Base-by-base conservation (phyloP, 2,113 vertebrate species). In the Camelus bactrianus region DNA sequence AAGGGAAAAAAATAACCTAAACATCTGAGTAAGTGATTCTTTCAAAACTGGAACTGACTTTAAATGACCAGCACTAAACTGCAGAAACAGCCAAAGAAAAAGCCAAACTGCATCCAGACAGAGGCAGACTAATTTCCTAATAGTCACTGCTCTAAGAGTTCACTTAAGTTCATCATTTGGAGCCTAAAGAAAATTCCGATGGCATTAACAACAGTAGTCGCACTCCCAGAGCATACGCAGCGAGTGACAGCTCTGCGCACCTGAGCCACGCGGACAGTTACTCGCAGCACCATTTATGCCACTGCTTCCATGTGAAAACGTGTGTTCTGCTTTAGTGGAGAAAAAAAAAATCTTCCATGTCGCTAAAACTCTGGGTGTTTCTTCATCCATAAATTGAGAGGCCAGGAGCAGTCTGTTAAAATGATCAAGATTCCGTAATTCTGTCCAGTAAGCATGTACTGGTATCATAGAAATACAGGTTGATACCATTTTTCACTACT, bases 41-140 rank as follows among this genome's bases (percentile, higher is more conserved):
- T 88, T 67, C 19, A n/a, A 19, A 83, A 96, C 35, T 69, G 12
- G 20, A 60, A 42, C 15, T 35, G 64, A 93, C 42, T 77, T 73
- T 81, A 79, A 91, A 83, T 48, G 62, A 72, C 17, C 56, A 73
- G 76, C 38, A 86, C 19, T 83, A 48, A 84, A 67, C 17, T 54
- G 32, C 30, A 88, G 38, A 82, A 64, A 73, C 14, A 88, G 35
- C 24, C 73, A 79, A 58, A 77, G 48, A 54, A 35, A 81, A 11
- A 84, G 62, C 38, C 13, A 60, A 72, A 76, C 72, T 65, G 11
- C n/a, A 70, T 70, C 32, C 67, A 76, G n/a, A 56, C 30, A 90
- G 77, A 91, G 46, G 58, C 38, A 91, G 30, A 82, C 73, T 86
- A 70, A 89, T 92, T 70, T 82, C 48, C 56, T 91, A 84, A 70